A percentile compares a stretch with the other conserved stretches of the same genome.
Conservation (phyloP, 2,797 vertebrate species). For the Spinibarbus caldwelli region DNA sequence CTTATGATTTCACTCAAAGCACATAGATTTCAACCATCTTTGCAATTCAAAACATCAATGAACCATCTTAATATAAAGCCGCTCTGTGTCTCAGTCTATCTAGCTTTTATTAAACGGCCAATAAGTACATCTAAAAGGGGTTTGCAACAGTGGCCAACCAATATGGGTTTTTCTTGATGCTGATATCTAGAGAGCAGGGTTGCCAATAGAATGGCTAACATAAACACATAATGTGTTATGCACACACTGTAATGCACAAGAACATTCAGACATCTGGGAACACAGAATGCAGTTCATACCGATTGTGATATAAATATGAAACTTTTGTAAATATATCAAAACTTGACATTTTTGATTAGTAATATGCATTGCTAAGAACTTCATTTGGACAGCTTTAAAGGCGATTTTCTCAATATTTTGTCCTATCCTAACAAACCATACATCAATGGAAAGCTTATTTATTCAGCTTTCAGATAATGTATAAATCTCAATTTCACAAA, state of each 20-base stretch:
- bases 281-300: too few relatives aligned
- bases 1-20: constrained; percentile 5
- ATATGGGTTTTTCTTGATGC: neutral
- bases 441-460: too few relatives aligned
- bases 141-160: neutral
- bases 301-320: too few relatives aligned
- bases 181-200: neutral
- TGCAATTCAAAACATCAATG: neutral
- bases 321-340: too few relatives aligned
- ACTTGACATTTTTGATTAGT: too few relatives aligned
- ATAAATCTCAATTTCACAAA: too few relatives aligned
- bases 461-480: too few relatives aligned
- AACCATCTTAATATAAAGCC: neutral
- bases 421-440: too few relatives aligned
- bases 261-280: neutral
- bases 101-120: neutral
- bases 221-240: neutral
- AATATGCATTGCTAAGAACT: too few relatives aligned
- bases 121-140: neutral
- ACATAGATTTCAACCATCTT: neutral
- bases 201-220: neutral
- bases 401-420: too few relatives aligned
- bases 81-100: neutral
- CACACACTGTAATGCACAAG: neutral
- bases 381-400: too few relatives aligned